Percentiles rank a stretch among this genome's conserved stretches.
Evolutionary conservation across 2,113 vertebrate genomes (phyloP).

Genomic region (Nycticryphes semicollaris): DNA sequence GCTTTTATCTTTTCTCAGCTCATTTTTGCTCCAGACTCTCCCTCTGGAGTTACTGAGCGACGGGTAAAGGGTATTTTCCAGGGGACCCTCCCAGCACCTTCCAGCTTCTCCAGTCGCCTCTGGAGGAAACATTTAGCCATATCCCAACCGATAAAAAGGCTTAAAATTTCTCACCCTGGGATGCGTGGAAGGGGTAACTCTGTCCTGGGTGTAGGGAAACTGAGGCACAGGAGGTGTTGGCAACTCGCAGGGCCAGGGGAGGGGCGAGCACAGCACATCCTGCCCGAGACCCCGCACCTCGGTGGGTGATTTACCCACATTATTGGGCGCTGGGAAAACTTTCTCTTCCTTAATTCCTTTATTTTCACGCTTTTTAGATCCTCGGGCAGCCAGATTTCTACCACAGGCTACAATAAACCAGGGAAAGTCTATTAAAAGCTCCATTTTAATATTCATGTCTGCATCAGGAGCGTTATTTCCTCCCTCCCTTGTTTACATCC

Average conservation of each 20-base stretch:
- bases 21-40: accelerated
- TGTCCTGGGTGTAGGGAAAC: not conserved
- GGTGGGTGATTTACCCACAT: not conserved
- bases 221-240: not conserved
- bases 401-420: accelerated
- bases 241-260: not conserved
- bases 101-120: not conserved
- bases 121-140: not conserved
- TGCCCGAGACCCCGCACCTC: accelerated
- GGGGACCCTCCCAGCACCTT: not conserved
- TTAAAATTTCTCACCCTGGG: not conserved
- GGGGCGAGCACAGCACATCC: not conserved
- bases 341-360: too few relatives aligned
- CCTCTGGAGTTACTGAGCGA: not conserved
- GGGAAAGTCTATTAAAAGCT: not conserved
- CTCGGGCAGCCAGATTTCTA: accelerated
- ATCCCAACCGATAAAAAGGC: not conserved
- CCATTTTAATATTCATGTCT: accelerated
- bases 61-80: not conserved
- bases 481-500: not conserved
- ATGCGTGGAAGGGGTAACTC: accelerated
- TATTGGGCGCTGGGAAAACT: not conserved
- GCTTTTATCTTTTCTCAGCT: not conserved
- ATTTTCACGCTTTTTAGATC: not conserved
- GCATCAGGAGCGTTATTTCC: not conserved